Conservation (phyloP, 1,140 invertebrate genomes). For the Drosophila nigrodunni region DNA sequence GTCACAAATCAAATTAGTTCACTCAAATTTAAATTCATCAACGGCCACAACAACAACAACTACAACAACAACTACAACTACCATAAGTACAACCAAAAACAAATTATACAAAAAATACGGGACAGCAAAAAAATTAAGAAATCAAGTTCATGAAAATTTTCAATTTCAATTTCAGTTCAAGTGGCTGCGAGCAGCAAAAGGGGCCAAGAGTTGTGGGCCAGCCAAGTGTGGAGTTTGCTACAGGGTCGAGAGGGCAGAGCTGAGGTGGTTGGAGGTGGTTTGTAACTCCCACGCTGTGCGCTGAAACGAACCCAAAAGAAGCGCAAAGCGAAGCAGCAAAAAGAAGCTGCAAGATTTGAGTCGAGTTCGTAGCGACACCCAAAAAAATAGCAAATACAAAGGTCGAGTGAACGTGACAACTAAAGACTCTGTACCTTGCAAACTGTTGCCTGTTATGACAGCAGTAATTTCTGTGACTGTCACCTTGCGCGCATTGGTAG, state of each 20-base stretch:
- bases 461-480: too few relatives aligned
- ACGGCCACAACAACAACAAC: neutral
- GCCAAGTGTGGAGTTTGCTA: too few relatives aligned
- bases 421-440: too few relatives aligned
- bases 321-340: neutral
- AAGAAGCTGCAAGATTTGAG: neutral
- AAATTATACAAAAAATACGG: neutral
- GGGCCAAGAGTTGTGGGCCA: too few relatives aligned
- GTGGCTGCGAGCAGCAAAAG: neutral
- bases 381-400: neutral
- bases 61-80: neutral
- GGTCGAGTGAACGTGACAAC: too few relatives aligned
- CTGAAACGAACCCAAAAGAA: conserved; percentile 53
- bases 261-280: neutral
- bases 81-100: conserved; percentile 11
- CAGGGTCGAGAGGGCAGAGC: too few relatives aligned
- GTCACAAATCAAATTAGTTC: conserved; percentile 71
- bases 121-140: conserved; percentile 66
- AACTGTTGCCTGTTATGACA: too few relatives aligned
- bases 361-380: conserved; percentile 1
- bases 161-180: conserved; percentile 63
- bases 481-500: too few relatives aligned
- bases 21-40: conserved; percentile 69
- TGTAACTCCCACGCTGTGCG: conserved; percentile 70
- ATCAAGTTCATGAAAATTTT: conserved; percentile 74